phyloP scores from a whole-genome alignment of 2,113 vertebrate genomes.

The Neotragus pygmaeus region DNA sequence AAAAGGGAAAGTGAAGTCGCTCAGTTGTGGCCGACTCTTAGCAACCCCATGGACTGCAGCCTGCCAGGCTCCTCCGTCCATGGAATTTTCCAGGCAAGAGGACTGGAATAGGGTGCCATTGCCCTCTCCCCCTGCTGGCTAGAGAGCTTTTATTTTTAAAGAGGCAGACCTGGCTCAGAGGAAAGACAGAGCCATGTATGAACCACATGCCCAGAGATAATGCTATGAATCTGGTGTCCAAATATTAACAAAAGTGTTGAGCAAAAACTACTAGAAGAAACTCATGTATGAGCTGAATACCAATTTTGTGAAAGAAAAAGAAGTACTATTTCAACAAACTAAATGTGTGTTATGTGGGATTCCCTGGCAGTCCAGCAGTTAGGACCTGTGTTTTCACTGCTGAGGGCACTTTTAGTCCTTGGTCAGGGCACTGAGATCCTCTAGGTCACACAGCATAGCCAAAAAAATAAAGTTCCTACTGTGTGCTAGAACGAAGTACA shows the following conservation, averaged over 20 bases:
- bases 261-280: neutral
- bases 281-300: neutral
- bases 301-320: neutral
- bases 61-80: rapidly evolving
- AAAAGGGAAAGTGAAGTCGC: no score
- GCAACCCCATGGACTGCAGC: no score
- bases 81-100: no score
- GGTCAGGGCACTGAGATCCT: neutral
- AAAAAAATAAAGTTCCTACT: neutral
- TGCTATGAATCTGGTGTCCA: neutral
- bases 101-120: no score
- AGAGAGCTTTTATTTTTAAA: neutral
- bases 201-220: neutral
- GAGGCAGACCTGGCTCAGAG: neutral
- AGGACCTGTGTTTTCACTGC: neutral
- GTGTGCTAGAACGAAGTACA: neutral
- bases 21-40: no score
- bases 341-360: neutral
- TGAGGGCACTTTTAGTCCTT: neutral
- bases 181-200: neutral
- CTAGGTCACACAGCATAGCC: neutral
- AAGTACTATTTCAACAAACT: neutral
- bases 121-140: neutral
- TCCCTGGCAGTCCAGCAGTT: neutral
- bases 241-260: neutral